Percentiles rank a stretch among this genome's conserved stretches.
These are phyloP conservation scores for Hippocampus comes DNA, from an alignment of 2,113 vertebrate species.

Conservation along the genomic window DNA sequence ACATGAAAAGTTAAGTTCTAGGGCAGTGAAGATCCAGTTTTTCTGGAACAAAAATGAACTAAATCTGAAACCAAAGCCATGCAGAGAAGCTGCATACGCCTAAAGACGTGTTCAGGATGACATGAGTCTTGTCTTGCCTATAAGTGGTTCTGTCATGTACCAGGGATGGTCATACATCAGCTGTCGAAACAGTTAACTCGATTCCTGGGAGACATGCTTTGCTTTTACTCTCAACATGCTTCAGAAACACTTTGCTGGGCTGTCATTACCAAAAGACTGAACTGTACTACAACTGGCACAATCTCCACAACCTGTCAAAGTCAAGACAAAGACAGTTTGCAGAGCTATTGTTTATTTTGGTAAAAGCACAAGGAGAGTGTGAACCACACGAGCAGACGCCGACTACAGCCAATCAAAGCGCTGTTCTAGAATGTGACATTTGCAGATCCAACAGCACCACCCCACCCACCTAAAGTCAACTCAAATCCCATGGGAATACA, in stretches of 20 bases:
- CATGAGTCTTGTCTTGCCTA: conserved; percentile 45
- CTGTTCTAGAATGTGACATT: conserved; percentile 37
- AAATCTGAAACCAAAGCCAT: conserved; percentile 35
- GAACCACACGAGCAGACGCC: conserved; percentile 31
- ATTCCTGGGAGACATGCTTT: conserved; percentile 31
- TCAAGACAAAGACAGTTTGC: conserved; percentile 9
- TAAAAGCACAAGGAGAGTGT: conserved; percentile 27
- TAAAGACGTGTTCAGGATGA: conserved; percentile 32
- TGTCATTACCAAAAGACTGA: conserved; percentile 33
- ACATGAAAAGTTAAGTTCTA: conserved; percentile 37
- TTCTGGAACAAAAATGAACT: conserved; percentile 43
- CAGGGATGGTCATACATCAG: conserved; percentile 53
- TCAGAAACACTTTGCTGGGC: conserved; percentile 27
- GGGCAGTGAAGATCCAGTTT: conserved; percentile 1
- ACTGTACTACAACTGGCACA: conserved; percentile 15
- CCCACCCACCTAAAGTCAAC: too few relatives aligned
- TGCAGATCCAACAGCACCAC: conserved; percentile 16
- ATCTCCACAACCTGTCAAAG: conserved; percentile 13
- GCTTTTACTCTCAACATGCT: conserved; percentile 18
- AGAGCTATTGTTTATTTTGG: conserved; percentile 41
- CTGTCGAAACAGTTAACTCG: conserved; percentile 38
- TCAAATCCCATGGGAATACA: too few relatives aligned
- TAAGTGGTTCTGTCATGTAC: conserved; percentile 44
- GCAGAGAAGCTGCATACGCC: conserved; percentile 9
- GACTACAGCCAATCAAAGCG: conserved; percentile 39